These are phyloP conservation scores for Muraenolepis orangiensis DNA, from an alignment of 2,797 vertebrate species.

Conservation along the genomic window DNA sequence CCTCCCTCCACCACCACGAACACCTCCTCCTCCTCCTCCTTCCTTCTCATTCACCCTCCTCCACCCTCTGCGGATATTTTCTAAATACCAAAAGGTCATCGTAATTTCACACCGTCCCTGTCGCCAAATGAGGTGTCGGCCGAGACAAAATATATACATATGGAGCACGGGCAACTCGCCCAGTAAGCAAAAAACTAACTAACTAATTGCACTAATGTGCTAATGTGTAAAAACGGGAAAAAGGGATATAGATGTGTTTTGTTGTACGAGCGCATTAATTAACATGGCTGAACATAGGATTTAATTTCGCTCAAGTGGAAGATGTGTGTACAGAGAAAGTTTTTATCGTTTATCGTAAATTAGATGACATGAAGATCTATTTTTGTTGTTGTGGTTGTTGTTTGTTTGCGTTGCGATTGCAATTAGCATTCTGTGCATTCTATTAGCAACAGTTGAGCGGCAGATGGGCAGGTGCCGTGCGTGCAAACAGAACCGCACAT, in stretches of 20 bases:
- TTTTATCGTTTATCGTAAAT: not conserved
- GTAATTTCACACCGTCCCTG: slow-evolving; percentile 49
- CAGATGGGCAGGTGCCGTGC: too few relatives aligned
- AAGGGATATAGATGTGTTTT: not conserved
- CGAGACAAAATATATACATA: not conserved
- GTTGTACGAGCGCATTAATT: not conserved
- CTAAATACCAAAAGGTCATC: slow-evolving; percentile 61
- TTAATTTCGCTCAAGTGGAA: not conserved
- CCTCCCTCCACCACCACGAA: too few relatives aligned
- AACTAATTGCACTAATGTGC: not conserved
- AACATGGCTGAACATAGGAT: not conserved
- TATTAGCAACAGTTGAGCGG: too few relatives aligned
- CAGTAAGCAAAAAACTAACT: too few relatives aligned
- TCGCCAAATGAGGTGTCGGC: slow-evolving; percentile 41
- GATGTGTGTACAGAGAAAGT: not conserved
- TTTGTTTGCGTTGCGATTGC: too few relatives aligned
- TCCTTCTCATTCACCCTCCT: too few relatives aligned
- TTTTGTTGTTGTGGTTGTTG: not conserved
- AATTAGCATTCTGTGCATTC: not conserved
- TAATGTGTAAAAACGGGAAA: not conserved
- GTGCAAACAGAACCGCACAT: not conserved
- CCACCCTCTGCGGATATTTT: slow-evolving; percentile 39
- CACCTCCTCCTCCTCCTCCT: not conserved
- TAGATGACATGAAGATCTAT: not conserved
- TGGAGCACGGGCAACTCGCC: not conserved